A percentile compares a stretch with the other conserved stretches of the same genome.
Evolutionary conservation across 2,888 invertebrate genomes (phyloP).

Genomic region (Noctua comes): DNA sequence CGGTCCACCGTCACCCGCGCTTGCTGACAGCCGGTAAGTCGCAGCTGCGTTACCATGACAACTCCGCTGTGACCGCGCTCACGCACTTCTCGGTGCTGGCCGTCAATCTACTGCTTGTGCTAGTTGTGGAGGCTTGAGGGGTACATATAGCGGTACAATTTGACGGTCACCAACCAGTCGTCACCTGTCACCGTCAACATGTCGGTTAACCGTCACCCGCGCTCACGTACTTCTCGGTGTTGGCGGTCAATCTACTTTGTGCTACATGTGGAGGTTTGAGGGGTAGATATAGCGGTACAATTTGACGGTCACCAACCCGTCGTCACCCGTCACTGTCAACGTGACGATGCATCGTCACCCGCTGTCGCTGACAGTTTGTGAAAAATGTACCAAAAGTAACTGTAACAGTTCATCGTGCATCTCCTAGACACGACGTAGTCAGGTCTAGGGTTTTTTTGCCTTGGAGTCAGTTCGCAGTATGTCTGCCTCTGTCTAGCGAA

Average conservation of each 20-base stretch:
- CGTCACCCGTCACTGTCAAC: slow-evolving; percentile 68
- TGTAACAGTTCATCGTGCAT: not conserved
- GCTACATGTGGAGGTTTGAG: slow-evolving; percentile 74
- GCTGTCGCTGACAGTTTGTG: slow-evolving; percentile 47
- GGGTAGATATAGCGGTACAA: not conserved
- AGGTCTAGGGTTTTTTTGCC: not conserved
- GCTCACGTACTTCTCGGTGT: slow-evolving; percentile 76
- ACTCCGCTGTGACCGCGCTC: slow-evolving; percentile 75
- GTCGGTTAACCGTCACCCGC: slow-evolving; percentile 74
- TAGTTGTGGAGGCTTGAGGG: slow-evolving; percentile 74
- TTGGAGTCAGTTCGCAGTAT: not conserved
- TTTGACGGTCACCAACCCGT: slow-evolving; percentile 49
- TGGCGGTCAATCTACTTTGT: slow-evolving; percentile 75
- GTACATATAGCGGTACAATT: not conserved
- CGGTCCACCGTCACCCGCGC: slow-evolving; percentile 73
- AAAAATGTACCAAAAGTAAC: not conserved
- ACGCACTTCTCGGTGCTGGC: slow-evolving; percentile 77
- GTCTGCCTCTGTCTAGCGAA: slow-evolving; percentile 2
- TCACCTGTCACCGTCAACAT: slow-evolving; percentile 70
- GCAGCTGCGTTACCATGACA: slow-evolving; percentile 74
- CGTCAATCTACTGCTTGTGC: slow-evolving; percentile 75
- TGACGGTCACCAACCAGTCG: slow-evolving; percentile 68
- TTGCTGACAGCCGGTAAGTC: slow-evolving; percentile 82
- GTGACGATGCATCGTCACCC: slow-evolving; percentile 74
- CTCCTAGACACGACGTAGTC: not conserved